A percentile compares a stretch with the other conserved stretches of the same genome.
phyloP scores from a whole-genome alignment of 2,113 vertebrate genomes.

The Archocentrus centrarchus region DNA sequence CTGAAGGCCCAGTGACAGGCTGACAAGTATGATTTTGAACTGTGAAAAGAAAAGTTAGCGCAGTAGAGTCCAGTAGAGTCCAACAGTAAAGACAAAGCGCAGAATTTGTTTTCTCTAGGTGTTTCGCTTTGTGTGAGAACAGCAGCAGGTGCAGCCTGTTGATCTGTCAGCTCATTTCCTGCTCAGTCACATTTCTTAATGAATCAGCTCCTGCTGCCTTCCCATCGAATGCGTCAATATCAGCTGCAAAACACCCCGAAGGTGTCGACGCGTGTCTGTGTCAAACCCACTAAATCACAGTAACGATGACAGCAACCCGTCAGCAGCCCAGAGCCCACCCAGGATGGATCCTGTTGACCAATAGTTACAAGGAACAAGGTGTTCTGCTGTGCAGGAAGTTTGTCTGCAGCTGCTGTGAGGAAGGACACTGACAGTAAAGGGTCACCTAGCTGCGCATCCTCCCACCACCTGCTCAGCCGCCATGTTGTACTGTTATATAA shows the following conservation, averaged over 20 bases:
- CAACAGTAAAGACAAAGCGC: background rate
- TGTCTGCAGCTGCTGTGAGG: slow-evolving; percentile 35
- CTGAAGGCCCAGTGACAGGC: too few species aligned
- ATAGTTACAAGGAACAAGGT: background rate
- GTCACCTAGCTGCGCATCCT: slow-evolving; percentile 35
- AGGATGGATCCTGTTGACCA: background rate
- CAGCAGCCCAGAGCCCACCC: background rate
- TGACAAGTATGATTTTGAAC: fast-evolving
- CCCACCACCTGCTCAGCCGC: background rate
- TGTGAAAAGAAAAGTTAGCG: background rate
- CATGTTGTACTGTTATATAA: background rate
- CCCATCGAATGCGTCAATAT: background rate
- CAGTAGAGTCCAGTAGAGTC: background rate
- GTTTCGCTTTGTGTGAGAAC: background rate
- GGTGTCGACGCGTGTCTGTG: background rate
- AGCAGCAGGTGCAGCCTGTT: background rate
- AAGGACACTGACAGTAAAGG: background rate
- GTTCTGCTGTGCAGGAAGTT: slow-evolving; percentile 32
- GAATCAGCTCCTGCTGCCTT: background rate
- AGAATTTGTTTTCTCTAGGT: background rate
- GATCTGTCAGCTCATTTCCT: background rate
- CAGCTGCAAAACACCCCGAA: background rate
- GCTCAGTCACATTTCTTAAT: background rate
- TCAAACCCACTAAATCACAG: background rate
- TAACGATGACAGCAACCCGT: background rate